Percentiles rank a stretch among this genome's conserved stretches.
phyloP scores from a whole-genome alignment of 2,797 vertebrate genomes.

The Oreortyx pictus region DNA sequence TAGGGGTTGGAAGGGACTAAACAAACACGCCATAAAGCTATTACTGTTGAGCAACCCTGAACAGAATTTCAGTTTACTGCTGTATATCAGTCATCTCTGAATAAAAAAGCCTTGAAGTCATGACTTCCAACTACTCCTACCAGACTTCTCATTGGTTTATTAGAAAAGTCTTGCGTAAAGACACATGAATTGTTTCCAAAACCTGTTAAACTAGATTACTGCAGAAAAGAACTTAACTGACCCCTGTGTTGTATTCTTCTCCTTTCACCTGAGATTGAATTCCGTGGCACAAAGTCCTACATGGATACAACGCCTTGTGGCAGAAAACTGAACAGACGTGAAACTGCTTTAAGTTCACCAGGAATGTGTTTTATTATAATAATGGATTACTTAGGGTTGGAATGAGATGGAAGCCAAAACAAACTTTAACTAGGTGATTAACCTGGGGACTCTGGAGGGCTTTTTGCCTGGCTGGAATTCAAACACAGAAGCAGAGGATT shows the following conservation, averaged over 20 bases:
- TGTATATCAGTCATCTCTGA: background rate
- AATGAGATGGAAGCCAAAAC: conserved; percentile 59
- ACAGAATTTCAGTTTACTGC: background rate
- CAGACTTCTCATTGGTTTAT: background rate
- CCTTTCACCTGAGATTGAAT: background rate
- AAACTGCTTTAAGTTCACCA: conserved; percentile 42
- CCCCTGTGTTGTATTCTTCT: background rate
- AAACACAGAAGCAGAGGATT: conserved; percentile 53
- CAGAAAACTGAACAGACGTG: conserved; percentile 27
- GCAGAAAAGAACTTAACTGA: background rate
- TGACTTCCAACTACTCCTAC: background rate
- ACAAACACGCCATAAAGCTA: conserved; percentile 35
- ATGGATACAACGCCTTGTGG: background rate
- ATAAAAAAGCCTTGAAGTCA: background rate
- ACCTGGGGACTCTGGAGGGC: conserved; percentile 43
- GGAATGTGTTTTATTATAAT: conserved; percentile 28
- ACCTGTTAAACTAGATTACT: conserved; percentile 4
- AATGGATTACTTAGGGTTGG: conserved; percentile 54
- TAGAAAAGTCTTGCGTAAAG: background rate
- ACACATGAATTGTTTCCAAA: conserved; percentile 12
- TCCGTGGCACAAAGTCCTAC: conserved; percentile 16
- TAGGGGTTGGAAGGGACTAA: background rate
- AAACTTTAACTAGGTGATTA: conserved; percentile 71
- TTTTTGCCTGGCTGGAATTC: conserved; percentile 55
- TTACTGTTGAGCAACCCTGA: conserved; percentile 23